Evolutionary conservation across 1,140 invertebrate genomes (phyloP), one percentile per base, ranked within the genome.

Genomic region (Halotydeus destructor): DNA sequence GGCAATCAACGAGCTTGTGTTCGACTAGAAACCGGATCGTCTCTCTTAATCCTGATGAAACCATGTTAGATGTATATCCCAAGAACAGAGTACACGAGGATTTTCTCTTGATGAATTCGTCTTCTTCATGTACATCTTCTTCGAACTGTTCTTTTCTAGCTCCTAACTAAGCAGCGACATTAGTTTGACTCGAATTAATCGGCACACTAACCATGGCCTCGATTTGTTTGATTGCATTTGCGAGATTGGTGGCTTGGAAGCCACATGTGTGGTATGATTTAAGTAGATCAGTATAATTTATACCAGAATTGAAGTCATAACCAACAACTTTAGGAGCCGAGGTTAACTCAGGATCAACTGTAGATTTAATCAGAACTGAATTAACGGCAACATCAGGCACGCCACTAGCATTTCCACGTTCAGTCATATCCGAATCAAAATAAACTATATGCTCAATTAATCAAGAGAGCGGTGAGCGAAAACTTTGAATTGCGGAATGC

Each of bases 21-120:
- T 96, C 71, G 3, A 82, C 82, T 42, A 96, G 64, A 65, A 81
- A 91, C 47, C 72, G 61, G 47, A 97, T 78, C 0, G 79, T 78
- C 50, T 99, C 93, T 53, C 94, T 62, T 32, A 97, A 61, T 16
- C 94, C 94, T 42, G 78, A 82, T 0, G 89, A 97, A 8, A 88
- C 78, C 67, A 99, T 78, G 59, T 99, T 99, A 0, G 91, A 98
- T 4, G 94, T 99, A 57, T 81, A 99, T 0, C 89, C 89, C 41
- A 99, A 62, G 60, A 99, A 99, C 56, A 99, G 85, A 5, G 91
- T 96, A 59, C 91, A 97, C 44, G 75, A 78, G 35, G 61, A 70
- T 52, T 72, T 73, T 36, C 78, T 67, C 54, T 66, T 69, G 27
- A 82, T 81, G 59, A 79, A 84, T 33, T 72, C 65, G 55, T 86